These are phyloP conservation scores for Nineta flava DNA, from an alignment of 2,888 invertebrate genomes.

Conservation along the genomic window DNA sequence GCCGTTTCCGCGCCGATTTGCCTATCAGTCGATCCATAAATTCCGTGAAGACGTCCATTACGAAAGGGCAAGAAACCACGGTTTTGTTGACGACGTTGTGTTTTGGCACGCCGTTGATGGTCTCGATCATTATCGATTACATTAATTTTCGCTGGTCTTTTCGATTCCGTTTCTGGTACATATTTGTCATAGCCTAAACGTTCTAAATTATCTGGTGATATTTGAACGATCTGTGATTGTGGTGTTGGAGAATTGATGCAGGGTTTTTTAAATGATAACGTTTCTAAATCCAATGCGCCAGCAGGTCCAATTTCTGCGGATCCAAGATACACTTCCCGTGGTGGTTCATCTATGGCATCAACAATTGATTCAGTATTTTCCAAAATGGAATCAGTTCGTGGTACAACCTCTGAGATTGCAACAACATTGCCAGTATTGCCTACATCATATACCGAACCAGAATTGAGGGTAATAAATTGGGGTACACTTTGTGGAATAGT, in stretches of 20 bases:
- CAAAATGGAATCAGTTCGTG: too few relatives aligned
- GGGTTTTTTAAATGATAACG: background rate
- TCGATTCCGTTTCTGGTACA: background rate
- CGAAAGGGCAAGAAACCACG: background rate
- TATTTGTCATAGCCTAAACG: conserved; percentile 1
- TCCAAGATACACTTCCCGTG: background rate
- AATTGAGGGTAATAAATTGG: too few relatives aligned
- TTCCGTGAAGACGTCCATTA: background rate
- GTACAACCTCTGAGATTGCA: too few relatives aligned
- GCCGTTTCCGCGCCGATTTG: background rate
- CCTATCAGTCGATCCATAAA: background rate
- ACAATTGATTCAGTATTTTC: too few relatives aligned
- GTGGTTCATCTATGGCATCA: too few relatives aligned
- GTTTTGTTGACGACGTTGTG: background rate
- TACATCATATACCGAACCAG: too few relatives aligned
- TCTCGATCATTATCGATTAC: background rate
- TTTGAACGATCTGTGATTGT: background rate
- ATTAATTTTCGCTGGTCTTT: background rate
- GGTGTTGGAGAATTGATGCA: background rate
- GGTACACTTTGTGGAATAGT: too few relatives aligned
- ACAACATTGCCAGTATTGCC: too few relatives aligned
- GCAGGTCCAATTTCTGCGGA: background rate
- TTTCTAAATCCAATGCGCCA: background rate
- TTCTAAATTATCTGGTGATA: background rate
- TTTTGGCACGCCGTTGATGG: background rate